phyloP scores from a whole-genome alignment of 2,113 vertebrate species.

The Rhodinocichla rosea region DNA sequence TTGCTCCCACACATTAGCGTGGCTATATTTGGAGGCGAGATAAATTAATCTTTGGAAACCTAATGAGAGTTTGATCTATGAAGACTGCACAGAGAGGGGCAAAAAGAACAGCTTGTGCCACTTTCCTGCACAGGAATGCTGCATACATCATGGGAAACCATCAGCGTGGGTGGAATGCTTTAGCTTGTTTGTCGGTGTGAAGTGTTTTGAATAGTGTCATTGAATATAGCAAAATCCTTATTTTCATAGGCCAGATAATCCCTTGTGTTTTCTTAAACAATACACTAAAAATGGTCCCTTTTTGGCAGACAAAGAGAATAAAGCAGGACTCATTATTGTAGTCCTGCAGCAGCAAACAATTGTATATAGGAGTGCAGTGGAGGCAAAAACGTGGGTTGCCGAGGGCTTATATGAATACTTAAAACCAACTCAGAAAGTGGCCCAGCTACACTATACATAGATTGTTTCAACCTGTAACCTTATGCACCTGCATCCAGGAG shows the following conservation, averaged over 20 bases:
- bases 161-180: constrained; percentile 40
- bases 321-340: neutral
- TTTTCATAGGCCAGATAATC: constrained; percentile 31
- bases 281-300: neutral
- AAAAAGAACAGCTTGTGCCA: constrained; percentile 42
- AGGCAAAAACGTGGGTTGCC: neutral
- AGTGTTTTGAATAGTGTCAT: constrained; percentile 29
- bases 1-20: neutral
- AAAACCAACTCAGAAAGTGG: neutral
- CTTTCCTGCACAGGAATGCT: constrained; percentile 34
- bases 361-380: neutral
- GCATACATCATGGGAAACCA: neutral
- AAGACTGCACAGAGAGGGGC: neutral
- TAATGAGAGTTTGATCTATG: neutral
- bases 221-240: constrained; percentile 26
- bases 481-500: neutral
- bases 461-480: neutral
- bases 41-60: neutral
- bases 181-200: constrained; percentile 26
- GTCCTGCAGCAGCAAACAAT: neutral
- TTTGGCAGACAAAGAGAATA: constrained; percentile 20
- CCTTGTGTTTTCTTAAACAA: constrained; percentile 22
- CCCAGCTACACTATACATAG: neutral
- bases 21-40: neutral
- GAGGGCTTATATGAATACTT: neutral